These are phyloP conservation scores for Ophion costatus DNA, from an alignment of 2,888 invertebrate genomes.

Conservation along the genomic window DNA sequence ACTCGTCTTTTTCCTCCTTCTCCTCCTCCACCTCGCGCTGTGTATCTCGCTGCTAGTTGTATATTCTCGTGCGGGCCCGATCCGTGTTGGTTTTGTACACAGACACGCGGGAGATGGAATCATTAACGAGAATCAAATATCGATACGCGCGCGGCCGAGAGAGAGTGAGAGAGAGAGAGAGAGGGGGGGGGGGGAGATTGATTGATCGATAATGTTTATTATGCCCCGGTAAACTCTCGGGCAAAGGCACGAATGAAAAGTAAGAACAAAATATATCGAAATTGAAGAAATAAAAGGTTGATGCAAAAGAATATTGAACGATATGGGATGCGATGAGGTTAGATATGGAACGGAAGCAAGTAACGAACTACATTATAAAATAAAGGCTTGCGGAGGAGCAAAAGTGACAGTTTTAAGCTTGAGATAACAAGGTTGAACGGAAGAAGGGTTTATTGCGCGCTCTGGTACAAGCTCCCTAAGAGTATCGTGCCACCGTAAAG, in stretches of 20 bases:
- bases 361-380: too few relatives aligned
- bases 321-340: too few relatives aligned
- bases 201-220: not conserved
- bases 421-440: too few relatives aligned
- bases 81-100: conserved; percentile 63
- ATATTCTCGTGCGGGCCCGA: conserved; percentile 57
- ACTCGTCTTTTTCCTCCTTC: conserved; percentile 8
- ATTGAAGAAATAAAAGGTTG: not conserved
- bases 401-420: too few relatives aligned
- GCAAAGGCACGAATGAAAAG: not conserved
- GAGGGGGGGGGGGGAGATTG: not conserved
- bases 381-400: too few relatives aligned
- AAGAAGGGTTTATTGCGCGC: too few relatives aligned
- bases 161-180: conserved; percentile 58
- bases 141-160: conserved; percentile 63
- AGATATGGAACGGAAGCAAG: too few relatives aligned
- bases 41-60: conserved; percentile 42
- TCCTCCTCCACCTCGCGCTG: conserved; percentile 8
- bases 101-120: conserved; percentile 69
- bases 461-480: too few relatives aligned
- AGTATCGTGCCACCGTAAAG: too few relatives aligned
- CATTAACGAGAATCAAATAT: conserved; percentile 76
- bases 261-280: not conserved
- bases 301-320: not conserved
- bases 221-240: not conserved